Conservation (phyloP, 2,888 invertebrate genomes). For the Malthinus seriepunctatus region DNA sequence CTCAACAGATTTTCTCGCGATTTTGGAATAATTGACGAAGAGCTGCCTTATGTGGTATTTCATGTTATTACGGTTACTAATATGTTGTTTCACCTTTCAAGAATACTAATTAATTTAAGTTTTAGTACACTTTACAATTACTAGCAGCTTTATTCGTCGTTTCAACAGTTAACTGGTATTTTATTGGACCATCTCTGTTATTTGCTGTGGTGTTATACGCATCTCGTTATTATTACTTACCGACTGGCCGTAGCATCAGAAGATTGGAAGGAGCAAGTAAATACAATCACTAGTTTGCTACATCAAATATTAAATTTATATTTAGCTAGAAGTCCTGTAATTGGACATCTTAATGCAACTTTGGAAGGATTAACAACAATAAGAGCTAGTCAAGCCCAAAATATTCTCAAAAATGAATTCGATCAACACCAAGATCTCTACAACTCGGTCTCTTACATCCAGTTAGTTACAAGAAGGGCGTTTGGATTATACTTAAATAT, state of each 20-base stretch:
- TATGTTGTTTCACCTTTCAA: constrained; percentile 39
- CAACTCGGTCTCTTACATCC: constrained; percentile 46
- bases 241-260: constrained; percentile 72
- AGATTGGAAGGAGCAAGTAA: constrained; percentile 64
- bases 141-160: constrained; percentile 75
- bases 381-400: constrained; percentile 45
- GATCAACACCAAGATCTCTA: constrained; percentile 48
- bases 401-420: constrained; percentile 44
- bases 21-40: constrained; percentile 28
- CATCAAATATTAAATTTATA: constrained; percentile 34
- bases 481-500: constrained; percentile 46
- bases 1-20: constrained; percentile 32
- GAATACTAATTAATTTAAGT: constrained; percentile 27
- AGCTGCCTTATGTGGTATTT: constrained; percentile 50
- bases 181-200: constrained; percentile 64
- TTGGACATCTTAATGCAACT: constrained; percentile 49
- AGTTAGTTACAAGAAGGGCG: constrained; percentile 38
- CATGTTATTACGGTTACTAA: constrained; percentile 54
- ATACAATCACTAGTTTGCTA: constrained; percentile 21
- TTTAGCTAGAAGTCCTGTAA: constrained; percentile 50
- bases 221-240: constrained; percentile 67
- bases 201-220: constrained; percentile 64
- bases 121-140: constrained; percentile 64
- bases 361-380: constrained; percentile 49
- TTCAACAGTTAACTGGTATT: constrained; percentile 67